phyloP scores from a whole-genome alignment of 2,888 invertebrate species.

The Amorpha juglandis region DNA sequence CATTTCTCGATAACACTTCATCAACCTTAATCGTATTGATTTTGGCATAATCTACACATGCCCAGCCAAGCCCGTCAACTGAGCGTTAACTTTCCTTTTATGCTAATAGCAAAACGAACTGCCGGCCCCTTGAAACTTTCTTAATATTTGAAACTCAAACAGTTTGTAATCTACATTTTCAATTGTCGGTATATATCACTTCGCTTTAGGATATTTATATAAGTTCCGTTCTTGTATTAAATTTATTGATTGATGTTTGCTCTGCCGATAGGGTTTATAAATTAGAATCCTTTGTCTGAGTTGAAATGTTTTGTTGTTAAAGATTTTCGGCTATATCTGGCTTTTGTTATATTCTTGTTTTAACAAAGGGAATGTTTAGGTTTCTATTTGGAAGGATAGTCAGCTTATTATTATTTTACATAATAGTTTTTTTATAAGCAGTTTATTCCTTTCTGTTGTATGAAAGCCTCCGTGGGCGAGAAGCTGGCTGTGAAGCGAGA shows the following conservation, averaged over 20 bases:
- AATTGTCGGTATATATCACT: slow-evolving; percentile 48
- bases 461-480: no score
- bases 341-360: neutral
- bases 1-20: neutral
- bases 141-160: slow-evolving; percentile 65
- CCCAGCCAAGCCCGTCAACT: slow-evolving; percentile 42
- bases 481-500: no score
- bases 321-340: neutral
- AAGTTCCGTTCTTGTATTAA: slow-evolving; percentile 29
- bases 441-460: no score
- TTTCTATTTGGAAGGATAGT: neutral
- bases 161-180: slow-evolving; percentile 51
- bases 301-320: neutral
- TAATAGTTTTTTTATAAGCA: no score
- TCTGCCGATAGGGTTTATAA: slow-evolving; percentile 1
- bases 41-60: neutral
- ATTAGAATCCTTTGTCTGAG: slow-evolving; percentile 13
- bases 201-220: slow-evolving; percentile 41
- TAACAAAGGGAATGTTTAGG: neutral
- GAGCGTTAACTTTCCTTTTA: slow-evolving; percentile 61
- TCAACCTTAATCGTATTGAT: neutral
- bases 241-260: slow-evolving; percentile 25
- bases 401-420: neutral
- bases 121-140: slow-evolving; percentile 54
- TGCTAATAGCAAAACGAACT: slow-evolving; percentile 60